phyloP scores from a whole-genome alignment of 2,888 invertebrate species.

The Amiota mariae region DNA sequence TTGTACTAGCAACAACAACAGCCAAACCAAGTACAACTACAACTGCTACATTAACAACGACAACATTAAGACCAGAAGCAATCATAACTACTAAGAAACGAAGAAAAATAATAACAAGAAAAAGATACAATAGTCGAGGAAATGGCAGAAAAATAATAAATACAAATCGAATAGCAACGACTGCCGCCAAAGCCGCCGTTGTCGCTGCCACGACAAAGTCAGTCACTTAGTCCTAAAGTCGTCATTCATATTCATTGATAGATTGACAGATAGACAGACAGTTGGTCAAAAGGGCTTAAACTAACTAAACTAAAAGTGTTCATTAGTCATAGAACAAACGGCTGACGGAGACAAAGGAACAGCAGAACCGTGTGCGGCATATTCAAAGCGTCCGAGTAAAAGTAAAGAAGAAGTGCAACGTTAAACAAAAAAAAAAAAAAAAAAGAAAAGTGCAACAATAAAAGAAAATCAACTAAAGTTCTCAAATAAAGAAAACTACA shows the following conservation, averaged over 20 bases:
- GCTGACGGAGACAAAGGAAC: not conserved
- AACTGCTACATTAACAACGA: not conserved
- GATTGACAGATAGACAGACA: not conserved
- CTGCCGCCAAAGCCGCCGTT: constrained; percentile 7
- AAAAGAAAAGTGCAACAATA: constrained; percentile 42
- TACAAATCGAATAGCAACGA: not conserved
- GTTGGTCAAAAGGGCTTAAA: not conserved
- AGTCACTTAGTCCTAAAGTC: constrained; percentile 14
- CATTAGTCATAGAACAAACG: not conserved
- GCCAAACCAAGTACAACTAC: constrained; percentile 20
- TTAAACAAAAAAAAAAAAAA: too few relatives aligned
- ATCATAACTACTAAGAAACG: constrained; percentile 31
- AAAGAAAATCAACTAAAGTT: too few relatives aligned
- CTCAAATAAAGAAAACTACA: constrained; percentile 60
- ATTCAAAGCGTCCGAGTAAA: constrained; percentile 45
- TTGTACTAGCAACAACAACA: constrained; percentile 33
- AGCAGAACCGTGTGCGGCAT: not conserved
- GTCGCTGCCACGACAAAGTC: constrained; percentile 28
- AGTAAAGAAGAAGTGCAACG: constrained; percentile 40
- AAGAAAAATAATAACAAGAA: constrained; percentile 4
- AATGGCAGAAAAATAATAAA: constrained; percentile 23
- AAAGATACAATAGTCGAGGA: not conserved
- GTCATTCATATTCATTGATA: not conserved
- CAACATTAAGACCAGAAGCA: constrained; percentile 22
- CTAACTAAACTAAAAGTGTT: not conserved